Evolutionary conservation across 92 coral and sea anemone genomes (phyloP).

Genomic region (Epizoanthus illoricatus): DNA sequence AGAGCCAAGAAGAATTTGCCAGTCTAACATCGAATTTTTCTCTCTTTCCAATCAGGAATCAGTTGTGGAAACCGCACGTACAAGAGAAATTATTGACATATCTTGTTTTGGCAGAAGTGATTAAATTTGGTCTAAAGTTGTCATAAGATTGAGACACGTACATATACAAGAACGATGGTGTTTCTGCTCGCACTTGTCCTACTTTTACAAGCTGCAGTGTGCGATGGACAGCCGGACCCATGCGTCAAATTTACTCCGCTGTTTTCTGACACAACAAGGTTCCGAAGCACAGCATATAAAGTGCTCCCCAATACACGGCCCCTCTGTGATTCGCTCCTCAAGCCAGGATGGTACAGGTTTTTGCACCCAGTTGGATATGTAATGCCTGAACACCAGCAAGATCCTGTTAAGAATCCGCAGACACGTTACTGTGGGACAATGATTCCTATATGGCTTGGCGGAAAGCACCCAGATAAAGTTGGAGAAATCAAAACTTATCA

Average conservation of each 20-base stretch:
- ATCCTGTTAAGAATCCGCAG: conserved; percentile 5
- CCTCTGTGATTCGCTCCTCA: conserved; percentile 15
- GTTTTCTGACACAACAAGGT: background rate
- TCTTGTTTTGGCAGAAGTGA: too few relatives aligned
- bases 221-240: conserved; percentile 7
- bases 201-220: background rate
- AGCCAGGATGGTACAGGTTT: conserved; percentile 26
- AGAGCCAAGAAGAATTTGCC: too few relatives aligned
- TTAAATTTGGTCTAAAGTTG: too few relatives aligned
- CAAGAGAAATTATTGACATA: too few relatives aligned
- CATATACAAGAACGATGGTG: too few relatives aligned
- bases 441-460: conserved; percentile 19
- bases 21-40: too few relatives aligned
- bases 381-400: conserved; percentile 23
- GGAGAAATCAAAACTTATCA: conserved; percentile 6
- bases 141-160: too few relatives aligned
- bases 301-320: background rate
- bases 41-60: too few relatives aligned
- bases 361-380: conserved; percentile 8
- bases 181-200: conserved; percentile 17
- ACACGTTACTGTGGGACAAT: conserved; percentile 7
- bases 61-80: too few relatives aligned
- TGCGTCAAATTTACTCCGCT: background rate
- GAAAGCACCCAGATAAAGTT: conserved; percentile 16
- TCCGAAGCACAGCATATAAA: conserved; percentile 31